phyloP scores from a whole-genome alignment of 1,140 invertebrate genomes.

The Nephila pilipes region DNA sequence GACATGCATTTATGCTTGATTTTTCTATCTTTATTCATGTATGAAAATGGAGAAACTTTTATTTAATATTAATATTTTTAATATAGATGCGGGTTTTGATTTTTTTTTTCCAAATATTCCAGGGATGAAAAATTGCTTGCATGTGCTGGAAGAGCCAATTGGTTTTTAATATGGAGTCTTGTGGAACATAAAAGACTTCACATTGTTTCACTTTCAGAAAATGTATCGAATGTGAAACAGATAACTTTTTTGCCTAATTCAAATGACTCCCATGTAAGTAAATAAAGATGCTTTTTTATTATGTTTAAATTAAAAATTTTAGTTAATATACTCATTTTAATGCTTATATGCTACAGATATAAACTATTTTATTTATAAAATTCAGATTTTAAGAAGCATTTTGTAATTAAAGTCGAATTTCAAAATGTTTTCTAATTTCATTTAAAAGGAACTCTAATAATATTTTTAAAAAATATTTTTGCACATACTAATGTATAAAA shows the following conservation, averaged over 20 bases:
- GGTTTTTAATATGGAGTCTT: conserved; percentile 54
- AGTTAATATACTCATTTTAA: too few relatives aligned
- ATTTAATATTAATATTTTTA: background rate
- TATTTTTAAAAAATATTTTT: too few relatives aligned
- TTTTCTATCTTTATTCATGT: background rate
- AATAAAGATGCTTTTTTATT: background rate
- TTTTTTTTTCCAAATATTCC: background rate
- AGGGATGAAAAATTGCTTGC: conserved; percentile 62
- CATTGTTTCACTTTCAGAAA: conserved; percentile 20
- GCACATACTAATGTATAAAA: too few relatives aligned
- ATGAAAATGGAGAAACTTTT: background rate
- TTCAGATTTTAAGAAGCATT: too few relatives aligned
- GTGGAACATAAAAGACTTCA: background rate
- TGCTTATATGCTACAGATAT: too few relatives aligned
- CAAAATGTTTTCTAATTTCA: too few relatives aligned
- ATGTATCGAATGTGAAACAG: conserved; percentile 5
- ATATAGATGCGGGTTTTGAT: too few relatives aligned
- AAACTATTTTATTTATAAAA: too few relatives aligned
- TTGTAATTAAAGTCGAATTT: too few relatives aligned
- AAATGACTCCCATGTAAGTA: conserved; percentile 51
- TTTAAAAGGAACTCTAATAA: too few relatives aligned
- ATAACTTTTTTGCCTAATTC: conserved; percentile 34
- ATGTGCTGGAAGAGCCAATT: conserved; percentile 69
- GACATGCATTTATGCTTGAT: too few relatives aligned
- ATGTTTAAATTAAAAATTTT: background rate